Evolutionary conservation across 1,140 invertebrate species (phyloP), one percentile per base, ranked within the genome.

Genomic region (Saxidomus purpurata): DNA sequence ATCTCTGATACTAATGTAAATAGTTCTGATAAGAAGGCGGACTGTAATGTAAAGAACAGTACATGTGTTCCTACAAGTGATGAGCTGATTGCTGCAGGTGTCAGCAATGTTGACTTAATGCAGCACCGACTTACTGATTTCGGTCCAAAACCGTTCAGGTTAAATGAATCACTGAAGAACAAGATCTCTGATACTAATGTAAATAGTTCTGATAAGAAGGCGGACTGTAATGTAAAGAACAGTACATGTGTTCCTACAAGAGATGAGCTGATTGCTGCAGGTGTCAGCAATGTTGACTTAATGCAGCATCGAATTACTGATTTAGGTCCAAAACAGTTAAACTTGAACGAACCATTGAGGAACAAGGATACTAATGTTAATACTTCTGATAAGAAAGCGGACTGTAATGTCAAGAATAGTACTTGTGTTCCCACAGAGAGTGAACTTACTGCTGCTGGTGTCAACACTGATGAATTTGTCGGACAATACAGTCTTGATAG

Each of bases 341-440:
- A 43, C 43, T 43, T 43, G 43, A 43, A 43, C 4, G 15, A 43
- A 43, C 43, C n/a, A n/a, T n/a, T 43, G 43, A 43, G 52, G 8
- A 19, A 55, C 19, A 55, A 11, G 3, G 22, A 55, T 55, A 19
- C 19, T 3, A n/a, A 55, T 55, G 22, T n/a, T 11, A 63, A 63
- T 28, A 25, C 25, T 28, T 9, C n/a, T 63, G 25, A 49, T 49
- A 25, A 76, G 9, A 76, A 0, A 55, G 13, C 76, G 34, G n/a
- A 13, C 17, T 52, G 43, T 55, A 49, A 36, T 19, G 47, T 79
- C 11, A 79, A 79, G 47, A 79, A 79, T 38, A 79, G 76, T 11
- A 49, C n/a, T 9, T 52, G 47, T 79, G 76, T 79, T 34, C 76
- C 76, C 3, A 79, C 47, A 15, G n/a, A 43, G 31, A 43, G 8